Evolutionary conservation across 2,797 vertebrate genomes (phyloP).

Genomic region (Danio tinwini): DNA sequence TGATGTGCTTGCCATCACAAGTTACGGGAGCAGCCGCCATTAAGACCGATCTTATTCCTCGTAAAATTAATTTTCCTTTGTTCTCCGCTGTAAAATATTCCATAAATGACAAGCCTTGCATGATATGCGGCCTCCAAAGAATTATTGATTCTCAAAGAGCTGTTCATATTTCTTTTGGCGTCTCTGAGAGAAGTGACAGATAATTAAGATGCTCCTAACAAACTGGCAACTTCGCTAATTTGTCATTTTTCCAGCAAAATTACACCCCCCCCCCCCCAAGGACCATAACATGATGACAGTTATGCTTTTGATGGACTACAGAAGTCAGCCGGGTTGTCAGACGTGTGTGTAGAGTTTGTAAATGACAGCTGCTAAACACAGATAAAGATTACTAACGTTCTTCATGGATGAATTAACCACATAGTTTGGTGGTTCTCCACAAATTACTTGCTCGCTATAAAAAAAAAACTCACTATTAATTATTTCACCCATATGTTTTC

Average conservation of each 20-base stretch:
- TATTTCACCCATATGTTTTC: constrained; percentile 42
- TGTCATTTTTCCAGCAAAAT: constrained; percentile 44
- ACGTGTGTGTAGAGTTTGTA: constrained; percentile 29
- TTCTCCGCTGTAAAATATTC: constrained; percentile 58
- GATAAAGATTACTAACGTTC: constrained; percentile 33
- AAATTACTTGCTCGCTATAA: constrained; percentile 22
- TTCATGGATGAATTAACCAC: constrained; percentile 28
- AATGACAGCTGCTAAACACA: constrained; percentile 49
- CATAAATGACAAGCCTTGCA: constrained; percentile 25
- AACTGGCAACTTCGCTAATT: constrained; percentile 27
- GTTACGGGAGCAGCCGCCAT: constrained; percentile 50
- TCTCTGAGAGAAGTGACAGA: constrained; percentile 32
- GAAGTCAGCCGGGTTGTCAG: constrained; percentile 37
- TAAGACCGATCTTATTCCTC: constrained; percentile 54
- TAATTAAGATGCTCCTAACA: constrained; percentile 42
- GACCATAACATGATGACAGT: constrained; percentile 20
- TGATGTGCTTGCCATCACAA: constrained; percentile 54
- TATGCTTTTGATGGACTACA: constrained; percentile 35
- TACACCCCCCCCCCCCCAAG: constrained; percentile 9
- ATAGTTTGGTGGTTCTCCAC: constrained; percentile 28
- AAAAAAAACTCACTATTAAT: constrained; percentile 10
- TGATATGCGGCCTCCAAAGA: constrained; percentile 17
- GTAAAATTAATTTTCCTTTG: constrained; percentile 56
- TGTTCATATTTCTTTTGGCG: background rate
- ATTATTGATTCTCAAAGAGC: constrained; percentile 27